phyloP scores from a whole-genome alignment of 2,888 invertebrate species.

The Calephelis perditalis region DNA sequence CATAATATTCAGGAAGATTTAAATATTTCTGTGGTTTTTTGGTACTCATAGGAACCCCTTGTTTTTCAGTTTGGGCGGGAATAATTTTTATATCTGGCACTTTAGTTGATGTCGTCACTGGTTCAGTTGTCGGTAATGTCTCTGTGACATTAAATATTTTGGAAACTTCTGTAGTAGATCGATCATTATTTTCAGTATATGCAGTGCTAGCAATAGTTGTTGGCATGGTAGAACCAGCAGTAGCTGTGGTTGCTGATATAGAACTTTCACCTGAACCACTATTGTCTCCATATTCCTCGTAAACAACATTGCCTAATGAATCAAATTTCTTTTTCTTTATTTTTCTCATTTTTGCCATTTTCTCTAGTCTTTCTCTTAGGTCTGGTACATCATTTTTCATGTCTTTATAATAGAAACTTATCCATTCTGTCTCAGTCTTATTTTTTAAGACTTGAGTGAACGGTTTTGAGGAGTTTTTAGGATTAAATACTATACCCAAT shows the following conservation, averaged over 20 bases:
- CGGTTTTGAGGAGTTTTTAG: slow-evolving; percentile 64
- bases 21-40: slow-evolving; percentile 41
- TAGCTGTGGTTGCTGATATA: slow-evolving; percentile 25
- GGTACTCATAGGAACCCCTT: slow-evolving; percentile 24
- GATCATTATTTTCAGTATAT: slow-evolving; percentile 11
- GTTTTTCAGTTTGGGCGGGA: too few species aligned
- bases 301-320: slow-evolving; percentile 50
- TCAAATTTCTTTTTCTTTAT: slow-evolving; percentile 57
- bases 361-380: slow-evolving; percentile 57
- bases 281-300: slow-evolving; percentile 57
- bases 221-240: slow-evolving; percentile 19
- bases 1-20: slow-evolving; percentile 52
- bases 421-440: slow-evolving; percentile 60
- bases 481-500: slow-evolving; percentile 67
- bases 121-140: background rate
- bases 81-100: slow-evolving; percentile 10
- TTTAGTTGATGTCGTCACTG: slow-evolving; percentile 17
- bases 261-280: slow-evolving; percentile 40
- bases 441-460: slow-evolving; percentile 66
- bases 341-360: slow-evolving; percentile 62
- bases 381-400: slow-evolving; percentile 51
- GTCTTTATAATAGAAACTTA: slow-evolving; percentile 44
- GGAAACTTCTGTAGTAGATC: background rate
- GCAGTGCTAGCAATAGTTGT: slow-evolving; percentile 17
- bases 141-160: background rate